Conservation (phyloP, 2,888 invertebrate genomes). For the Thymelicus lineola region DNA sequence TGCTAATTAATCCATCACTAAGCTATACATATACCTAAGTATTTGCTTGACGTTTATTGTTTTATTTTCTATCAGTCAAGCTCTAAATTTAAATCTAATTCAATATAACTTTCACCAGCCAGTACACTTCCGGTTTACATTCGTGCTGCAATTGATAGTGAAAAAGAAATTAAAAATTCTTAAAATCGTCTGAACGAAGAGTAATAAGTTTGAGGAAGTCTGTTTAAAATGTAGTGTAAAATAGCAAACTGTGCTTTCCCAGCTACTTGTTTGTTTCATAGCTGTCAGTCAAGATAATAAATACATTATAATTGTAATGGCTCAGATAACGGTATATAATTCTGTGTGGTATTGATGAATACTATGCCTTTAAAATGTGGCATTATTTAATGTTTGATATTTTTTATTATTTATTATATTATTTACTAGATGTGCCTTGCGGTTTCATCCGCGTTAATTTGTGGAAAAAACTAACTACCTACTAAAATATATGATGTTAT, state of each 20-base stretch:
- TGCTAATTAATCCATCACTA: too few species aligned
- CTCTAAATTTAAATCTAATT: slow-evolving; percentile 17
- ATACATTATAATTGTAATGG: not conserved
- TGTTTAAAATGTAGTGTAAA: not conserved
- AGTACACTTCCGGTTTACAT: slow-evolving; percentile 4
- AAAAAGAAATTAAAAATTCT: slow-evolving; percentile 1
- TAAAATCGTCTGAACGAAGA: not conserved
- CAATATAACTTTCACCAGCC: slow-evolving; percentile 14
- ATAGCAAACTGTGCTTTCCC: not conserved
- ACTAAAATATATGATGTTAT: too few species aligned
- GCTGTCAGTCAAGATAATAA: slow-evolving; percentile 1
- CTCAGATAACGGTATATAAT: not conserved
- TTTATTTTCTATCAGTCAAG: slow-evolving; percentile 10
- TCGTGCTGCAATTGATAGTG: slow-evolving; percentile 11
- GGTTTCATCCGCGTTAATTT: too few species aligned
- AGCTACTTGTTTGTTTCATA: not conserved
- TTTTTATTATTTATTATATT: too few species aligned
- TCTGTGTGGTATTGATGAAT: not conserved
- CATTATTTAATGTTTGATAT: too few species aligned
- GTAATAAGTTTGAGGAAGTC: slow-evolving; percentile 10
- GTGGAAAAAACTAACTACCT: too few species aligned
- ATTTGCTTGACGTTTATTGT: too few species aligned
- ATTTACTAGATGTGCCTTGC: too few species aligned
- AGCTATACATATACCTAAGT: too few species aligned
- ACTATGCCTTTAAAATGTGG: not conserved